Conservation (phyloP, 1,140 invertebrate species). For the Drosophila ercepeae region DNA sequence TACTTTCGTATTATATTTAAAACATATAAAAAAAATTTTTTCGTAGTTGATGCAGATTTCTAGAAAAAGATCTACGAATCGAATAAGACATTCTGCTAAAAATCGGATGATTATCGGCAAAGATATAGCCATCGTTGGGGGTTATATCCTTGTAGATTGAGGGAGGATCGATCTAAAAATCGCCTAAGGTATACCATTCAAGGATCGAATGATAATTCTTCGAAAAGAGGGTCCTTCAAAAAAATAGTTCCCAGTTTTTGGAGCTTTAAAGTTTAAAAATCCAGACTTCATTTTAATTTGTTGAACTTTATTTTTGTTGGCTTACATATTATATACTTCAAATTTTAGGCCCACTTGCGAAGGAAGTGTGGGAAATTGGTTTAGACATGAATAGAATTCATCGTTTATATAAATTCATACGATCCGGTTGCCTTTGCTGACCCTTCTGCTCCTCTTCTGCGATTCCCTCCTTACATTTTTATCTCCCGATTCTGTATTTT, state of each 20-base stretch:
- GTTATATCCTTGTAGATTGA: too few species aligned
- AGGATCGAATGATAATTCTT: too few species aligned
- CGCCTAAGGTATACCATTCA: too few species aligned
- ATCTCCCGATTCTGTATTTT: conserved; percentile 14
- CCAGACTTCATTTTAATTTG: conserved; percentile 59
- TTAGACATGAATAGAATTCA: conserved; percentile 65
- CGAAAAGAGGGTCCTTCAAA: neutral
- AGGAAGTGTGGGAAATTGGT: conserved; percentile 69
- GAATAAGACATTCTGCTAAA: too few species aligned
- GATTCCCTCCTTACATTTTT: conserved; percentile 1
- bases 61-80: too few species aligned
- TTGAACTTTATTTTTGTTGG: conserved; percentile 77
- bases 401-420: conserved; percentile 52
- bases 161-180: too few species aligned
- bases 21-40: too few species aligned
- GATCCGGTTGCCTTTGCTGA: conserved; percentile 25
- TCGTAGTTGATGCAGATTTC: too few species aligned
- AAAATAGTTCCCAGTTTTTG: neutral
- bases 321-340: conserved; percentile 76
- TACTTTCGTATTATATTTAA: too few species aligned
- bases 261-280: too few species aligned
- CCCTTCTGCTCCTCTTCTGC: conserved; percentile 7
- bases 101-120: too few species aligned
- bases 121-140: too few species aligned
- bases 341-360: conserved; percentile 70